Evolutionary conservation across 1,140 invertebrate species (phyloP).

Genomic region (Venturia canescens): DNA sequence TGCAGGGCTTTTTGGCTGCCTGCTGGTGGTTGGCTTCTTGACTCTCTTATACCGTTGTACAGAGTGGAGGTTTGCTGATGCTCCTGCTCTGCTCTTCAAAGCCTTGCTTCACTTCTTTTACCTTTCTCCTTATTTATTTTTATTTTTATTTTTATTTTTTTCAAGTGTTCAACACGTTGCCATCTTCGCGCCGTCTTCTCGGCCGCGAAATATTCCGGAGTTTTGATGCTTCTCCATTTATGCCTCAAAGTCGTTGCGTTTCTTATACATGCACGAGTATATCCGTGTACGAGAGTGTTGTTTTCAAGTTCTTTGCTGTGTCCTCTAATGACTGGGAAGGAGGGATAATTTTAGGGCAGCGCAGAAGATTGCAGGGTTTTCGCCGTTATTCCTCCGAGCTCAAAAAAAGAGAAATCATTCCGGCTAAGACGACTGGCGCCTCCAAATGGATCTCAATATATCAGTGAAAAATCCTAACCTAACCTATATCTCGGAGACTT

Average conservation of each 20-base stretch:
- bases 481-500: not conserved
- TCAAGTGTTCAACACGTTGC: slow-evolving; percentile 30
- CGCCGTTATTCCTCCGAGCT: slow-evolving; percentile 10
- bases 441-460: slow-evolving; percentile 54
- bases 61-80: slow-evolving; percentile 1
- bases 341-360: slow-evolving; percentile 59
- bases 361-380: slow-evolving; percentile 47
- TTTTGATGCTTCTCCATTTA: slow-evolving; percentile 13
- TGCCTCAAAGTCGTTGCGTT: not conserved
- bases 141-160: slow-evolving; percentile 6
- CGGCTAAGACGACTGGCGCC: slow-evolving; percentile 59
- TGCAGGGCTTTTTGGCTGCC: slow-evolving; percentile 19
- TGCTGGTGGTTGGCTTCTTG: slow-evolving; percentile 39
- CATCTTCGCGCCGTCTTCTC: slow-evolving; percentile 6
- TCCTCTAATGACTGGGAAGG: not conserved
- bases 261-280: not conserved
- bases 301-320: slow-evolving; percentile 1
- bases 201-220: not conserved
- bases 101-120: not conserved
- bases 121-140: too few relatives aligned
- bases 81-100: not conserved
- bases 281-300: not conserved
- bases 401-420: slow-evolving; percentile 43
- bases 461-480: slow-evolving; percentile 45
- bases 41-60: slow-evolving; percentile 28